Base-by-base conservation (phyloP, 2,888 invertebrate genomes). In the Dryobota labecula region DNA sequence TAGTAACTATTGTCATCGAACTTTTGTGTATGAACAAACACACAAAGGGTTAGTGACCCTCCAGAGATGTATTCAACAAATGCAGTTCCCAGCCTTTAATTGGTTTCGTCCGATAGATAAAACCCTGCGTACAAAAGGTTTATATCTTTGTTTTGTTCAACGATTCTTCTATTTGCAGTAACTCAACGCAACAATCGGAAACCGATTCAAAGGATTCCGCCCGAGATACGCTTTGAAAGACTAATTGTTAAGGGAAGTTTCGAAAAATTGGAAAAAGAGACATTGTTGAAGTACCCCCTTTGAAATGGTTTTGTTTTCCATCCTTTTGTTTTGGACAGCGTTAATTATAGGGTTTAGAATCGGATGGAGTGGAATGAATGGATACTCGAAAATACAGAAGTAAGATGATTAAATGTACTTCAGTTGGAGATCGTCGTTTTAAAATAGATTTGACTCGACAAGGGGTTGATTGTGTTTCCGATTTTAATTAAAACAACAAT, bases 171-270 rank as follows among this genome's bases (percentile, higher is more conserved):
- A 72, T 81, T 81, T 78, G 69, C 78, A 80, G 74, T 81, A 81
- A 81, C 70, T 82, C 60, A 74, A 82, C 63, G 65, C 73, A 76
- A 65, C 77, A 77, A 82, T 82, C 68, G 80, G 74, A 70, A 80
- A 71, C 68, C 80, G 62, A 80, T 71, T 73, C 80, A 82, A 82
- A 78, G 78, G 75, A 74, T 78, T 78, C 72, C 54, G 24, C 60
- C 27, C 41, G 64, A 80, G 74, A 82, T 80, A 68, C 63, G 60
- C 78, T 78, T 72, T 70, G 70, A 69, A 60, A 75, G 82, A 76
- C 80, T 83, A 80, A 83, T 83, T 83, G 83, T 80, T 60, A 71
- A 58, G 57, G 71, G 71, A 83, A 76, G 78, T 78, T 83, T 78
- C 56, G 69, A 76, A 83, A 83, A 83, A 80, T 64, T 70, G n/a